Evolutionary conservation across 2,797 vertebrate species (phyloP).

Genomic region (Pteropus rufus): DNA sequence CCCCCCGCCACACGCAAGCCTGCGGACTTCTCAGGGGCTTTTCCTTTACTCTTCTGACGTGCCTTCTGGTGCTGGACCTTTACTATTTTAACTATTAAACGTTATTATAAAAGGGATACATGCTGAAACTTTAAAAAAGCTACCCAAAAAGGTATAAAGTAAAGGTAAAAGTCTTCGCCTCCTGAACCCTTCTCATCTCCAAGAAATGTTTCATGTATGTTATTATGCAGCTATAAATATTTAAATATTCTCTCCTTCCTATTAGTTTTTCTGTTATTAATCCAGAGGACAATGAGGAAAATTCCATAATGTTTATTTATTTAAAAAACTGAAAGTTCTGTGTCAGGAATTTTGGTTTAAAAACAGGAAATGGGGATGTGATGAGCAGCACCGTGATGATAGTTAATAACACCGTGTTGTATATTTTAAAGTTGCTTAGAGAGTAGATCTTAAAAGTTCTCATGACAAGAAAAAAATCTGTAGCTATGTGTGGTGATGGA

Average conservation of each 20-base stretch:
- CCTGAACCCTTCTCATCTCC: not conserved
- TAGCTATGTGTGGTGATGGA: not conserved
- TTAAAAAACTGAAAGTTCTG: not conserved
- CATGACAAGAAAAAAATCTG: not conserved
- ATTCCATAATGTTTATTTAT: not conserved
- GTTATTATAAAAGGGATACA: not conserved
- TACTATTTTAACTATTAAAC: not conserved
- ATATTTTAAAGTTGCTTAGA: not conserved
- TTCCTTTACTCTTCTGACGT: not conserved
- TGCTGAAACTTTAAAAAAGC: not conserved
- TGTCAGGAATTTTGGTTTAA: not conserved
- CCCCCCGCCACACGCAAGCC: not conserved
- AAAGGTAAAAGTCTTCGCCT: not conserved
- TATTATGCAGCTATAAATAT: not conserved
- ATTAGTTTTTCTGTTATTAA: not conserved
- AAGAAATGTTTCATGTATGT: not conserved
- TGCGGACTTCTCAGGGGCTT: not conserved
- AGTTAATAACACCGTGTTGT: not conserved
- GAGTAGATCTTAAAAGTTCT: not conserved
- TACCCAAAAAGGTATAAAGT: not conserved
- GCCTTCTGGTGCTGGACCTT: not conserved
- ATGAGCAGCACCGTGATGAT: not conserved
- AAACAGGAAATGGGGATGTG: not conserved
- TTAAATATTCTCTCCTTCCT: slow-evolving; percentile 1
- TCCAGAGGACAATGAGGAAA: not conserved